Evolutionary conservation across 2,797 vertebrate genomes (phyloP), one percentile per base, ranked within the genome.

Genomic region (Acropternis orthonyx): DNA sequence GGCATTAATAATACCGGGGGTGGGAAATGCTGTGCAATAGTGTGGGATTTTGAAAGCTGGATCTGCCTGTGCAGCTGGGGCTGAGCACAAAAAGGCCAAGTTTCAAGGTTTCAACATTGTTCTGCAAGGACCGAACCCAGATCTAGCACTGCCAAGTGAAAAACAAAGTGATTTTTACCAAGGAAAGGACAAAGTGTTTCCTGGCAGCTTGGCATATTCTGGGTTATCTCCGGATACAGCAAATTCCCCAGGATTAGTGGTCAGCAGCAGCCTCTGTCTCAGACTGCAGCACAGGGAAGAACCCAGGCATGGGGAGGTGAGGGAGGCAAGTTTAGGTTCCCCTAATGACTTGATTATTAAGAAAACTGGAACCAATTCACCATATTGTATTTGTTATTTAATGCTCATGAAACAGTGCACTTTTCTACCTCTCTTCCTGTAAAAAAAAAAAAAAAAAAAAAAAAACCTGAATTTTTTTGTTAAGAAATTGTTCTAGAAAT

Each of bases 1-100:
- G 55, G 18, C 12, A n/a, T 52, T 79, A 66, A 76, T 39, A 28
- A 26, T 17, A 19, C 2, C 0, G 0, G 34, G 7, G 16, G 34
- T 48, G 84, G 37, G 32, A 71, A 75, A 11, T 14, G 12, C 23
- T 43, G 14, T 27, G 34, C 11, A 36, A 26, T 18, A 34, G 1
- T 8, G 9, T 10, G 52, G 41, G 24, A 12, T 89, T 72, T 73
- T 37, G 23, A 66, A 62, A 68, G 24, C 9, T 68, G 46, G n/a
- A 82, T n/a, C 0, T 3, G 16, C 19, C 46, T 59, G 39, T 65
- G 28, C 26, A 58, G 28, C 21, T 34, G 14, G 30, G 41, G 6
- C 49, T 6, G 24, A 39, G n/a, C 24, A 36, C 49, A 65, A 59
- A 48, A 27, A 59, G 23, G 8, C 10, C 27, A 32, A 36, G 6